These are phyloP conservation scores for Stratiomys singularior DNA, from an alignment of 2,888 invertebrate genomes.

Conservation along the genomic window DNA sequence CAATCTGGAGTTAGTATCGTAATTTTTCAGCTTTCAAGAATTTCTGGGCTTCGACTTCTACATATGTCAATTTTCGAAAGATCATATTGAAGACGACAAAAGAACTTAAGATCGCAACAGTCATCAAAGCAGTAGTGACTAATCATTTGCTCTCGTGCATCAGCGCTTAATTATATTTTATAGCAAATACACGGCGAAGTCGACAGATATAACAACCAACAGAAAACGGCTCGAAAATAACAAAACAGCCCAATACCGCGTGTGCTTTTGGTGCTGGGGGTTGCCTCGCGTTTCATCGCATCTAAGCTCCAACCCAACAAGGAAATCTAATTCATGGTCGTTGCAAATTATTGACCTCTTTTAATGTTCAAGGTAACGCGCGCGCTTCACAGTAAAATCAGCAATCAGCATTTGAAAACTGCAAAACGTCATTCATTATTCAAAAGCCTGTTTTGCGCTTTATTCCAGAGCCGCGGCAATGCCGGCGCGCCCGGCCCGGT, in stretches of 20 bases:
- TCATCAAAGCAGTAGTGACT: neutral
- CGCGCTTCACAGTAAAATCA: constrained; percentile 26
- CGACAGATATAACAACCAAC: neutral
- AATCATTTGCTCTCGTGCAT: neutral
- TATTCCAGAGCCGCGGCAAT: neutral
- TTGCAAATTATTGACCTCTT: constrained; percentile 47
- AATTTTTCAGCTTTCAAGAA: too few relatives aligned
- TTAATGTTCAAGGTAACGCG: constrained; percentile 46
- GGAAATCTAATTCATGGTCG: constrained; percentile 46
- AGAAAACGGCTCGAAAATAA: constrained; percentile 21
- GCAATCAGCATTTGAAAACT: constrained; percentile 28
- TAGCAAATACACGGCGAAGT: too few relatives aligned
- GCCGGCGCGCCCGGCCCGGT: neutral
- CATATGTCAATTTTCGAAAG: too few relatives aligned
- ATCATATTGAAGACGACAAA: neutral
- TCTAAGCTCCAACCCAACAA: constrained; percentile 20
- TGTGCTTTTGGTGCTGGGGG: neutral
- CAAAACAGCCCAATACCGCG: neutral
- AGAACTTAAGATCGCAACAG: neutral
- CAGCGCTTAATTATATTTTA: neutral
- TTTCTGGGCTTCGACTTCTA: too few relatives aligned
- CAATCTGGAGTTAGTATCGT: too few relatives aligned
- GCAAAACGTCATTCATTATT: constrained; percentile 43
- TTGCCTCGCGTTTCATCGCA: neutral
- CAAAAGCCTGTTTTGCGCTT: constrained; percentile 32